Percentiles rank a stretch among this genome's conserved stretches.
Conservation (phyloP, 2,113 vertebrate genomes). For the Nerophis lumbriciformis region DNA sequence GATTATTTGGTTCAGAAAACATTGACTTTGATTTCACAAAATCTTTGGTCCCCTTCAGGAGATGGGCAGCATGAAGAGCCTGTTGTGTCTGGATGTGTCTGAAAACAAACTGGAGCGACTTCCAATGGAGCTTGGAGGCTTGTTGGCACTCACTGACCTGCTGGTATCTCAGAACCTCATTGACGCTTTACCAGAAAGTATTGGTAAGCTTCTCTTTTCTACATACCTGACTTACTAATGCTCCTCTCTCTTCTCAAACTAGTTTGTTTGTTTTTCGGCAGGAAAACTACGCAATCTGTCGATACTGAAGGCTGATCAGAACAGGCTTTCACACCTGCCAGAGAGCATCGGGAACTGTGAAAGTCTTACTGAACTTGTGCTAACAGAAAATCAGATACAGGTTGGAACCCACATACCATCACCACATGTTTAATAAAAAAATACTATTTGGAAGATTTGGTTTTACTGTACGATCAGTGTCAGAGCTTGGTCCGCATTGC, state of each 20-base stretch:
- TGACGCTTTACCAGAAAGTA: constrained; percentile 85
- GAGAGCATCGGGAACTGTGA: constrained; percentile 92
- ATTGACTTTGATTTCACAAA: no score
- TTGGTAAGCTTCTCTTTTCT: constrained; percentile 68
- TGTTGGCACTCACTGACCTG: constrained; percentile 85
- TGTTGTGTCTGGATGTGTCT: constrained; percentile 93
- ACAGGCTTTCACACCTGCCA: constrained; percentile 83
- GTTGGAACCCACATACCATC: constrained; percentile 53
- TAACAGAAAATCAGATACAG: constrained; percentile 93
- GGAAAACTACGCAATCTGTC: constrained; percentile 88
- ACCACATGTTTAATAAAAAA: not conserved
- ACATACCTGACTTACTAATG: constrained; percentile 7
- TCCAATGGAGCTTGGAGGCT: constrained; percentile 86
- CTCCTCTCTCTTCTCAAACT: not conserved
- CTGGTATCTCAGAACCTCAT: constrained; percentile 94
- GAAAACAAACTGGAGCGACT: constrained; percentile 94
- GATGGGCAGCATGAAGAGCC: constrained; percentile 87
- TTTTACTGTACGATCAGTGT: no score
- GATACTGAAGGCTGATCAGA: constrained; percentile 94
- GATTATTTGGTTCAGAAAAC: no score
- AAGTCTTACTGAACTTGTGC: constrained; percentile 91
- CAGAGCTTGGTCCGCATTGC: no score
- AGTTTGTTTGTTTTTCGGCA: constrained; percentile 44
- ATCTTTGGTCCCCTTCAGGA: constrained; percentile 67
- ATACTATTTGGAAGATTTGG: not conserved